Evolutionary conservation across 2,797 vertebrate species (phyloP), one percentile per base, ranked within the genome.

Genomic region (Bovichtus variegatus): DNA sequence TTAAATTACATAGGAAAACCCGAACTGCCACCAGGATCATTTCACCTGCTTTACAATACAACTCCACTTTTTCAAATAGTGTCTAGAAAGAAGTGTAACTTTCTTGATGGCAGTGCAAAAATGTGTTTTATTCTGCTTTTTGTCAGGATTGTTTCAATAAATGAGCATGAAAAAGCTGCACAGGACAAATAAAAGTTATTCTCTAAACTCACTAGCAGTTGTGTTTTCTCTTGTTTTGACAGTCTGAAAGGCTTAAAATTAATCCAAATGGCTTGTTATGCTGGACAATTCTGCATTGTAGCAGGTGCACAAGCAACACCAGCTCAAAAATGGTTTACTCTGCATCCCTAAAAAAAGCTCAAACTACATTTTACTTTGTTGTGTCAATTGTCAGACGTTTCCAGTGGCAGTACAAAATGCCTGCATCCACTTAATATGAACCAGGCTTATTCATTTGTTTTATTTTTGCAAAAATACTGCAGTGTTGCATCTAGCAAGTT

Each of bases 321-420:
- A 6, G 29, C 68, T 21, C 55, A 63, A 27, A 69, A 53, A 57
- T 1, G 6, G 23, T 64, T 40, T 16, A 31, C 29, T 44, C 54
- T 27, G 43, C 51, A 74, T 29, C 3, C 19, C 41, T 58, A 34
- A 34, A 29, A 59, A 64, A 55, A 40, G 13, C 43, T 78, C 21
- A 71, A 51, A 63, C 18, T 40, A 23, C 38, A 21, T 58, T 61
- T 71, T 7, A 7, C 40, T 77, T 71, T 60, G 12, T 60, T 55
- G 49, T 62, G 49, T 71, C 66, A 43, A 12, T 7, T 57, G 38
- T 76, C 31, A 51, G 38, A 70, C 2, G 10, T 60, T 62, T 78
- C 27, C 21, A 11, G 3, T 10, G 16, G 12, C 50, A 46, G 19
- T 1, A 51, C 8, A 27, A 25, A 21, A 25, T 67, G 25, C 46